These are phyloP conservation scores for Archips xylosteana DNA, from an alignment of 2,888 invertebrate species.

Conservation along the genomic window DNA sequence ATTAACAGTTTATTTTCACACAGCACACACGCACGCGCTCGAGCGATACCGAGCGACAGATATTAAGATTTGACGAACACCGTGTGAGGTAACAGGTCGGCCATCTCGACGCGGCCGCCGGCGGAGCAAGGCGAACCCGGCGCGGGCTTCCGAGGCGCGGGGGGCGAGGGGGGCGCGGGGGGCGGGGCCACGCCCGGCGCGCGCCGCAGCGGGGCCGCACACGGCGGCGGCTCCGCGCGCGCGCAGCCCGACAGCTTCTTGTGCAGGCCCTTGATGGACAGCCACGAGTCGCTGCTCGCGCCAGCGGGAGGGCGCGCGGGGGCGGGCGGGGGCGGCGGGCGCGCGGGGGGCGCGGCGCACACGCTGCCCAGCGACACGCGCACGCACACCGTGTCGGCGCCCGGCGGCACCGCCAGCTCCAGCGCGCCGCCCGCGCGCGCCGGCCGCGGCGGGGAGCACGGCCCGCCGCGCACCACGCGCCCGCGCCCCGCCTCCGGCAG, in stretches of 20 bases:
- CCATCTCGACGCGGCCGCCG: constrained; percentile 9
- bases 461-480: constrained; percentile 11
- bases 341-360: constrained; percentile 29
- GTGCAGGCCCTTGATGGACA: constrained; percentile 32
- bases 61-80: constrained; percentile 23
- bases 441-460: constrained; percentile 34
- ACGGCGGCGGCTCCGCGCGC: neutral
- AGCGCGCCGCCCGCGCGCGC: constrained; percentile 33
- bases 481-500: constrained; percentile 22
- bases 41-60: neutral
- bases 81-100: constrained; percentile 20
- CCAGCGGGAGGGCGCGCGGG: constrained; percentile 36
- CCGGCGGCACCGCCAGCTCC: constrained; percentile 41
- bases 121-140: constrained; percentile 26
- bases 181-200: constrained; percentile 4
- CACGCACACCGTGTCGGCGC: constrained; percentile 29
- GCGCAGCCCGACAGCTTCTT: constrained; percentile 32
- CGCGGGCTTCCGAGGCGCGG: constrained; percentile 27
- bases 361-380: constrained; percentile 43
- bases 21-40: too few species aligned
- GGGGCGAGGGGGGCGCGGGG: constrained; percentile 15
- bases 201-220: constrained; percentile 14
- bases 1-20: too few species aligned
- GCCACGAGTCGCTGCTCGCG: constrained; percentile 23
- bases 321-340: constrained; percentile 25